Conservation (phyloP, 1,140 invertebrate genomes). For the Samia ricini region DNA sequence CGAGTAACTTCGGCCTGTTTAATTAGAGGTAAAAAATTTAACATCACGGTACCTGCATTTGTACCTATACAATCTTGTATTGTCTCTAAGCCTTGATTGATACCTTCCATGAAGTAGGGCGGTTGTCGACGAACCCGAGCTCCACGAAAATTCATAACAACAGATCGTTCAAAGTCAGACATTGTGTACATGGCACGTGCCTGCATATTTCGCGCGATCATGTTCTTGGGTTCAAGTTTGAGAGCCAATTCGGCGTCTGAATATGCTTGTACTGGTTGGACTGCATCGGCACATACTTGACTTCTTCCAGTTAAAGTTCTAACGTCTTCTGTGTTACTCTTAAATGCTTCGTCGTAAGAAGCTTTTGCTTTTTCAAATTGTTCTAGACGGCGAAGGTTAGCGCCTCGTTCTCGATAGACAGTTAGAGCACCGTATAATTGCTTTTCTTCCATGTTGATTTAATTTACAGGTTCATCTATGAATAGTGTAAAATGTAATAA, state of each 20-base stretch:
- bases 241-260: constrained; percentile 75
- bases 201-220: constrained; percentile 73
- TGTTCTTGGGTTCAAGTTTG: constrained; percentile 64
- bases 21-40: constrained; percentile 65
- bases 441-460: constrained; percentile 58
- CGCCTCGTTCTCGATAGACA: constrained; percentile 74
- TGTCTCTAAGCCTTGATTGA: constrained; percentile 71
- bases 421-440: constrained; percentile 74
- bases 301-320: constrained; percentile 71
- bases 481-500: neutral
- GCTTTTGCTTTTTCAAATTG: constrained; percentile 73
- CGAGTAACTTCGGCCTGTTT: constrained; percentile 52
- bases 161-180: constrained; percentile 77
- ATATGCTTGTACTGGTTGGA: constrained; percentile 72
- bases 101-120: constrained; percentile 76
- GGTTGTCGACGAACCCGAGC: constrained; percentile 70
- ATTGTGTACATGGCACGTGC: constrained; percentile 77
- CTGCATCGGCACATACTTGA: constrained; percentile 70
- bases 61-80: constrained; percentile 66
- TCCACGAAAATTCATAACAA: constrained; percentile 74
- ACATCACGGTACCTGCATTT: constrained; percentile 65
- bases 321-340: constrained; percentile 69
- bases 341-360: constrained; percentile 73
- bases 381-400: constrained; percentile 69
- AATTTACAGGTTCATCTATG: neutral